Evolutionary conservation across 2,113 vertebrate species (phyloP).

Genomic region (Cyanocitta stelleri): DNA sequence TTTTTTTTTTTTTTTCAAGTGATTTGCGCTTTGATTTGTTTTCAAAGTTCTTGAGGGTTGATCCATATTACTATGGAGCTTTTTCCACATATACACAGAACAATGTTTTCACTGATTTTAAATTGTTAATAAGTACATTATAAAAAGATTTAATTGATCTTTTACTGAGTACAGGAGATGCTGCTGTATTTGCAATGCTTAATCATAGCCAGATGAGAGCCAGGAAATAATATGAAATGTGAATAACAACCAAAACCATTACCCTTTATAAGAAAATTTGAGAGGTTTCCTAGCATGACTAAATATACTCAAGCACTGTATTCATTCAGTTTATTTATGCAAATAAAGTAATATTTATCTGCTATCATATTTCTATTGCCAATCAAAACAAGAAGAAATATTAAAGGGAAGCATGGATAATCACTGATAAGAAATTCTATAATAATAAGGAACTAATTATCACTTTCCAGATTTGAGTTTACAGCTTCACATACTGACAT

Average conservation of each 20-base stretch:
- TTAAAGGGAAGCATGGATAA: background rate
- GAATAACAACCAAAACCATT: background rate
- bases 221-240: background rate
- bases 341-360: conserved; percentile 11
- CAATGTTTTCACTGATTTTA: background rate
- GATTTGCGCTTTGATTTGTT: background rate
- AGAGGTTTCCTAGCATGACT: background rate
- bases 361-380: background rate
- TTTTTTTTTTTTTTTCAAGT: no score
- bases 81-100: background rate
- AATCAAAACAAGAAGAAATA: background rate
- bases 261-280: background rate
- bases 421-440: background rate
- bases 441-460: background rate
- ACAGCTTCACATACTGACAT: background rate
- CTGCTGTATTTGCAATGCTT: background rate
- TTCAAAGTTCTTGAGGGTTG: background rate
- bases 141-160: background rate
- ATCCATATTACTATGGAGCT: background rate
- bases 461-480: background rate
- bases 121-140: background rate
- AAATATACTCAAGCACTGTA: background rate
- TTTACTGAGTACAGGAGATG: background rate
- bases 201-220: background rate
- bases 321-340: background rate